Evolutionary conservation across 2,113 vertebrate species (phyloP).

Genomic region (Phrynocephalus versicolor): DNA sequence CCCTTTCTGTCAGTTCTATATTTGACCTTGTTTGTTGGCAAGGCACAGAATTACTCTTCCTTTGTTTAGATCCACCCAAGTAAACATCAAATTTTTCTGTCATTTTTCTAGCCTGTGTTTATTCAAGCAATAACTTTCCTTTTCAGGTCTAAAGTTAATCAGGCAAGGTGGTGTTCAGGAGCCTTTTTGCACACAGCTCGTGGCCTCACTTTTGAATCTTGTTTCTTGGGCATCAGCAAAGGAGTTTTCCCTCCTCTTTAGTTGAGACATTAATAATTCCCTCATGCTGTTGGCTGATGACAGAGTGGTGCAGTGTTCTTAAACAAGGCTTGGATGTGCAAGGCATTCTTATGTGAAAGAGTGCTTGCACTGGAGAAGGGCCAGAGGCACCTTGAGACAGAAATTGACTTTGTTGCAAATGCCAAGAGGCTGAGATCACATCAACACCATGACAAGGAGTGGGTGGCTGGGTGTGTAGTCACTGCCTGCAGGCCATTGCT

Average conservation of each 20-base stretch:
- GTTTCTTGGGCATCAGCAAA: not conserved
- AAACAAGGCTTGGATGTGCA: slow-evolving; percentile 41
- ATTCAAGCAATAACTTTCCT: not conserved
- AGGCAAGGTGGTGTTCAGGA: not conserved
- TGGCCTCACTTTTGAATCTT: not conserved
- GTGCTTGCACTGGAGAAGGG: not conserved
- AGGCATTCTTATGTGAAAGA: slow-evolving; percentile 20
- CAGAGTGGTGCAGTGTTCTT: slow-evolving; percentile 8
- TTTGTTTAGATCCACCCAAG: slow-evolving; percentile 29
- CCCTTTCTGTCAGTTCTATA: not conserved
- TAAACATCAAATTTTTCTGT: slow-evolving; percentile 24
- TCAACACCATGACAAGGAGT: not conserved
- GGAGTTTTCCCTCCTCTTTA: not conserved
- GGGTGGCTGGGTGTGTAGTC: not conserved
- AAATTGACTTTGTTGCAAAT: slow-evolving; percentile 28
- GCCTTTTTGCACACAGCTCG: no score
- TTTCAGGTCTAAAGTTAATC: not conserved
- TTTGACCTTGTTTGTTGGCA: not conserved
- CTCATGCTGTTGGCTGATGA: slow-evolving; percentile 40
- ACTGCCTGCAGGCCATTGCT: slow-evolving; percentile 14
- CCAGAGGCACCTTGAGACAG: slow-evolving; percentile 29
- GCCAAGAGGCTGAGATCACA: slow-evolving; percentile 13
- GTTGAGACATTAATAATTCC: slow-evolving; percentile 30
- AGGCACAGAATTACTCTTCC: not conserved
- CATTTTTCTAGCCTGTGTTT: not conserved